Percentiles rank a stretch among this genome's conserved stretches.
Conservation (phyloP, 2,113 vertebrate genomes). For the Narcine bancroftii region DNA sequence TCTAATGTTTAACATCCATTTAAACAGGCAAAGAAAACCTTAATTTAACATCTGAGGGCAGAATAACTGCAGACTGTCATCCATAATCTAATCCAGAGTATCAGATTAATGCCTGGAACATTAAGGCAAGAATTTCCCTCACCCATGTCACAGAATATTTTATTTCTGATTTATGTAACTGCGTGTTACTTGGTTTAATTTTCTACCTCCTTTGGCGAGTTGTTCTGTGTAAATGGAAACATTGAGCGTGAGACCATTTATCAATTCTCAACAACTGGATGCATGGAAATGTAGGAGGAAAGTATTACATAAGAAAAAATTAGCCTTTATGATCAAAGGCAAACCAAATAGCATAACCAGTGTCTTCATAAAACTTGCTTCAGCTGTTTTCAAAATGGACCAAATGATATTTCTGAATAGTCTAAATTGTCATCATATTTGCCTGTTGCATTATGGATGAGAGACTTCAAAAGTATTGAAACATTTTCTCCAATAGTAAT, state of each 20-base stretch:
- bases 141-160: not conserved
- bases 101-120: not conserved
- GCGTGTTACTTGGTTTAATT: not conserved
- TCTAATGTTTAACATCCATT: slow-evolving; percentile 1
- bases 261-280: not conserved
- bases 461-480: not conserved
- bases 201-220: not conserved
- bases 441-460: not conserved
- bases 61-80: not conserved
- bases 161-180: not conserved
- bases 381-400: not conserved
- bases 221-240: not conserved
- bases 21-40: not conserved
- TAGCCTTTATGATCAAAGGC: not conserved
- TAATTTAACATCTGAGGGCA: not conserved
- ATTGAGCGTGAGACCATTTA: not conserved
- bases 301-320: not conserved
- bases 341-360: not conserved
- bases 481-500: not conserved
- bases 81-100: not conserved
- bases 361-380: not conserved
- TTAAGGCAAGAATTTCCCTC: not conserved
- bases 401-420: not conserved
- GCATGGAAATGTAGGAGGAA: not conserved
- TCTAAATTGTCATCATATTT: not conserved